Conservation (phyloP, 2,797 vertebrate genomes). For the Pangasius sanitwongsei region DNA sequence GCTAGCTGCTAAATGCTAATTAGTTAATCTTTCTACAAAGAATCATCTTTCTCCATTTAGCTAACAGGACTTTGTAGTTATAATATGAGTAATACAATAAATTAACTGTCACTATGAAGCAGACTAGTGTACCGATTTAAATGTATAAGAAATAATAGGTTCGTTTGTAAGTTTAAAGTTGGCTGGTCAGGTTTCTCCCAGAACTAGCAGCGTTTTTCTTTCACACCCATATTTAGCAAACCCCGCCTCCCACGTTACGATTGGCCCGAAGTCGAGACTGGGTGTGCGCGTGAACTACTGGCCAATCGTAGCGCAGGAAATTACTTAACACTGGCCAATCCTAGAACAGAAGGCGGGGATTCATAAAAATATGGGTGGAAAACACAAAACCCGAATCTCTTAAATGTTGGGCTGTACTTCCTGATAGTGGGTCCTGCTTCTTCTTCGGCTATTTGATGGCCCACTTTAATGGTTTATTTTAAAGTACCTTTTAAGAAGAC, state of each 20-base stretch:
- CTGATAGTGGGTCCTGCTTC: constrained; percentile 19
- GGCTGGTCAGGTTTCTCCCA: neutral
- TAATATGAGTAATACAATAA: neutral
- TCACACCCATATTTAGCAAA: constrained; percentile 11
- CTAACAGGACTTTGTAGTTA: neutral
- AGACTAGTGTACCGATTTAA: neutral
- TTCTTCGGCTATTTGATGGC: neutral
- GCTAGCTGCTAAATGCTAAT: constrained; percentile 39
- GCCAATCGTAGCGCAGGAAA: neutral
- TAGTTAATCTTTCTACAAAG: constrained; percentile 4
- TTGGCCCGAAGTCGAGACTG: neutral
- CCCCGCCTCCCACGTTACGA: neutral
- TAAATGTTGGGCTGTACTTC: constrained; percentile 23
- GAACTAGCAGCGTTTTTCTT: neutral
- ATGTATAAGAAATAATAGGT: neutral
- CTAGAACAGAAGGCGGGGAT: neutral
- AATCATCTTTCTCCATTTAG: constrained; percentile 21
- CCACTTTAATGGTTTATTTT: neutral
- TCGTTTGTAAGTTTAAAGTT: constrained; percentile 10
- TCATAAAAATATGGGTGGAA: constrained; percentile 1
- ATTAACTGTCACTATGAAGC: neutral
- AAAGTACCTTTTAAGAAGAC: neutral
- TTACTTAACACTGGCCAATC: neutral
- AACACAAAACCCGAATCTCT: neutral
- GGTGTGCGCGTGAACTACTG: neutral